Base-by-base conservation (phyloP, 2,113 vertebrate species). In the Sclerurus mexicanus region DNA sequence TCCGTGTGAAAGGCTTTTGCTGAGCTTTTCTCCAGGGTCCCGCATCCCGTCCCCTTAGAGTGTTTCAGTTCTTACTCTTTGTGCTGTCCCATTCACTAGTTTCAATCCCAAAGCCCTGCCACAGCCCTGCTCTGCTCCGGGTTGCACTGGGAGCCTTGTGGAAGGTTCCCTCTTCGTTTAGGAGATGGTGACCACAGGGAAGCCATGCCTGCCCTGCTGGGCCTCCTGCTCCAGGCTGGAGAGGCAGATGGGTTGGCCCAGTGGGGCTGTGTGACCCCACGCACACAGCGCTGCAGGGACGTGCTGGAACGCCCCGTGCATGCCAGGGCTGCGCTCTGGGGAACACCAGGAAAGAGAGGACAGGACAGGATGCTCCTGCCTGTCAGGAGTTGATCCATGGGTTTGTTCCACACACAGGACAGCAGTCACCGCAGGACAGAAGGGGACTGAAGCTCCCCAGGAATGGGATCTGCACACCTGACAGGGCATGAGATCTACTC, bases 281-380 rank as follows among this genome's bases (percentile, higher is more conserved):
- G 1, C 20, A 39, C 0, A 2, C 58, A 50, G 39, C n/a, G 5
- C 37, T 7, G 28, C 17, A 21, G 7, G 30, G 67, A 67, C 1
- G 0, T 42, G 25, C 53, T 60, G 53, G 46, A 67, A 60, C 25
- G 39, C 8, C 53, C 75, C 0, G 1, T 23, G 10, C 46, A 24
- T 0, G 2, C 37, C 2, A 2, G 55, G 27, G 63, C 37, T 50
- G 44, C 0, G 0, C 37, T 77, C 67, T 24, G 60, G 60, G 42
- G 47, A 81, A 55, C 60, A 53, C 6, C 35, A 20, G 4, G 59
- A 37, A 49, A 86, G 75, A 56, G 47, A 75, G 47, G 40, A 37
- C 35, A 28, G 28, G 40, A 42, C 46, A 44, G 40, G 40, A 40
- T 14, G 28, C 22, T 53, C n/a, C 60, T 60, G 18, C 40, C 53